Conservation (phyloP, 2,797 vertebrate species). For the Taeniopygia guttata region DNA sequence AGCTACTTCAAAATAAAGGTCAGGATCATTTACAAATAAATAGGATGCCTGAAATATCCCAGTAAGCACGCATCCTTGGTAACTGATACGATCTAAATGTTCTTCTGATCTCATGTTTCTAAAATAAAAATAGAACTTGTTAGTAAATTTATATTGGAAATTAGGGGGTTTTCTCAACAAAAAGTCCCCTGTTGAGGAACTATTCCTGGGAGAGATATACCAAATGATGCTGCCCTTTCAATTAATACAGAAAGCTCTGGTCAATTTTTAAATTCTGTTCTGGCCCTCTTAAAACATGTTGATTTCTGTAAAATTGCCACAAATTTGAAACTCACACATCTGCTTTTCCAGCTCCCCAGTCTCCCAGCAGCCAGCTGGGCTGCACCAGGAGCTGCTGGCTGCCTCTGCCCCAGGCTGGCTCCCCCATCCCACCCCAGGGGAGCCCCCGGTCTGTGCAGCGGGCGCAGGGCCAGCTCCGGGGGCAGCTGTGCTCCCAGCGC, state of each 20-base stretch:
- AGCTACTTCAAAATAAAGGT: constrained; percentile 52
- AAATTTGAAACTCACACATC: neutral
- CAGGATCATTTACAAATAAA: neutral
- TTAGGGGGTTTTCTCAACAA: neutral
- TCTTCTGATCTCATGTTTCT: neutral
- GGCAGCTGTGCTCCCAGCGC: neutral
- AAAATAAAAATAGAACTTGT: constrained; percentile 6
- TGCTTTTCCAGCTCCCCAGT: neutral
- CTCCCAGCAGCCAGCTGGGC: neutral
- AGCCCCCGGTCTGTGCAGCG: neutral
- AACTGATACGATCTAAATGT: neutral
- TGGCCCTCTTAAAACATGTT: fast-evolving
- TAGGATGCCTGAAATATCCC: neutral
- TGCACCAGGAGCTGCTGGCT: neutral
- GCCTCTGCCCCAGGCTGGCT: neutral
- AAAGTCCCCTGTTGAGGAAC: neutral
- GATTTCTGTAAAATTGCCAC: neutral
- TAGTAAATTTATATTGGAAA: neutral
- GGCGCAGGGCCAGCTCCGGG: neutral
- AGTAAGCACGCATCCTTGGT: neutral
- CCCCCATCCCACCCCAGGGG: neutral
- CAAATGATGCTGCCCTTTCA: neutral
- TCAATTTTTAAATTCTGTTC: neutral
- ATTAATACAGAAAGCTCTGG: neutral
- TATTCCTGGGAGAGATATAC: neutral